phyloP scores from a whole-genome alignment of 2,888 invertebrate species.

The Baronia brevicornis region DNA sequence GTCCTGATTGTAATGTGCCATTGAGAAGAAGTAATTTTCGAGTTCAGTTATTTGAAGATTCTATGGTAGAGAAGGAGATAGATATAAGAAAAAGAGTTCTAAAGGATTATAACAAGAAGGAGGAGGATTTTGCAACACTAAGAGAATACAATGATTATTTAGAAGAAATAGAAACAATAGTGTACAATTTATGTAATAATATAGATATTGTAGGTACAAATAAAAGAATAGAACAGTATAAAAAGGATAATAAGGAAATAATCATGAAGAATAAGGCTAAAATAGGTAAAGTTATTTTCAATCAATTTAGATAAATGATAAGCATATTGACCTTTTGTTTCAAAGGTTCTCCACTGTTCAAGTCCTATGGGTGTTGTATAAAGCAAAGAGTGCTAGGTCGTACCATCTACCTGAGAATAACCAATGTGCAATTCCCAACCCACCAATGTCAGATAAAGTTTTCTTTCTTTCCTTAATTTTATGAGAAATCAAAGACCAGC shows the following conservation, averaged over 20 bases:
- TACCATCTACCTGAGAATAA: no score
- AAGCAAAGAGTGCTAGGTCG: no score
- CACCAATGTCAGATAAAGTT: no score
- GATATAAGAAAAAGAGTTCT: constrained; percentile 93
- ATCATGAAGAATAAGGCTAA: constrained; percentile 88
- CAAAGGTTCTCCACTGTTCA: no score
- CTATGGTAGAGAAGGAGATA: constrained; percentile 97
- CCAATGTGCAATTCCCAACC: no score
- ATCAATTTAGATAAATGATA: no score
- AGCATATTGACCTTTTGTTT: no score
- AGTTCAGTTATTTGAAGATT: constrained; percentile 96
- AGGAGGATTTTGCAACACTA: constrained; percentile 91
- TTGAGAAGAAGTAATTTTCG: constrained; percentile 92
- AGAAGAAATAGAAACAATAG: constrained; percentile 94
- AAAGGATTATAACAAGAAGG: constrained; percentile 94
- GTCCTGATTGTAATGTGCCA: constrained; percentile 94
- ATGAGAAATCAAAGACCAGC: no score
- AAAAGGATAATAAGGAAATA: constrained; percentile 90
- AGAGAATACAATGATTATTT: constrained; percentile 96
- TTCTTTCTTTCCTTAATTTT: no score
- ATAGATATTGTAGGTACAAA: constrained; percentile 92
- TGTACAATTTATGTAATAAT: constrained; percentile 92
- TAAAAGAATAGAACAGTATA: constrained; percentile 92
- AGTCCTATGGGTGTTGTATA: no score
- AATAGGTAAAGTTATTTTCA: constrained; percentile 76